Evolutionary conservation across 2,888 invertebrate genomes (phyloP).

Genomic region (Cheilosia impressa): DNA sequence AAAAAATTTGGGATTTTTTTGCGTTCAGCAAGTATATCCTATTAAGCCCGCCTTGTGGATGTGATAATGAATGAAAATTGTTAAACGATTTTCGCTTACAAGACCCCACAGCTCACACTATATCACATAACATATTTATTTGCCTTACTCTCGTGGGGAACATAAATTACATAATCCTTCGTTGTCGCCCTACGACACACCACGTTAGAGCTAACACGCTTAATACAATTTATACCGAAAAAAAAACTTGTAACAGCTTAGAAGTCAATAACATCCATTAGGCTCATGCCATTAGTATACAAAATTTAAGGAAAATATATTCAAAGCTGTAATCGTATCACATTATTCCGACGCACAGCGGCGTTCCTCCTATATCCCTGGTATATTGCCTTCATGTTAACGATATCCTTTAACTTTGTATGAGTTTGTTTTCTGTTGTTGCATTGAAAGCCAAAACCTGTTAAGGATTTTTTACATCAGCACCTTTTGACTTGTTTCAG

Average conservation of each 20-base stretch:
- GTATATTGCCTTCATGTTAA: neutral
- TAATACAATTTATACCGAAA: constrained; percentile 2
- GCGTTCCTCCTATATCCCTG: neutral
- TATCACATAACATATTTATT: constrained; percentile 19
- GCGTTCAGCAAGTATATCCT: neutral
- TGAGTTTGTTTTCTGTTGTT: neutral
- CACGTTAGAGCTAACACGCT: neutral
- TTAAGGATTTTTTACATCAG: neutral
- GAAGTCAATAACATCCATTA: constrained; percentile 27
- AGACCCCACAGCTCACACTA: neutral
- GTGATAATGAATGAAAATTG: constrained; percentile 17
- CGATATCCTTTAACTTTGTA: neutral
- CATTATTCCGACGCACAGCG: constrained; percentile 9
- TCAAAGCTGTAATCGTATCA: constrained; percentile 19
- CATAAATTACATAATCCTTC: neutral
- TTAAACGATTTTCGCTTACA: neutral
- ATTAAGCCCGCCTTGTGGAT: no score
- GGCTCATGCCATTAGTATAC: neutral
- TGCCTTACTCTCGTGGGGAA: neutral
- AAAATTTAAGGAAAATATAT: constrained; percentile 13
- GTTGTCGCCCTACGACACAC: neutral
- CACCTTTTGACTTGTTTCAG: neutral
- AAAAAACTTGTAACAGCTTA: neutral
- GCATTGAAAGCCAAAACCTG: constrained; percentile 4
- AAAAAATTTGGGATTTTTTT: neutral